Conservation (phyloP, 2,888 invertebrate genomes). For the Noctuana brunneofusca region DNA sequence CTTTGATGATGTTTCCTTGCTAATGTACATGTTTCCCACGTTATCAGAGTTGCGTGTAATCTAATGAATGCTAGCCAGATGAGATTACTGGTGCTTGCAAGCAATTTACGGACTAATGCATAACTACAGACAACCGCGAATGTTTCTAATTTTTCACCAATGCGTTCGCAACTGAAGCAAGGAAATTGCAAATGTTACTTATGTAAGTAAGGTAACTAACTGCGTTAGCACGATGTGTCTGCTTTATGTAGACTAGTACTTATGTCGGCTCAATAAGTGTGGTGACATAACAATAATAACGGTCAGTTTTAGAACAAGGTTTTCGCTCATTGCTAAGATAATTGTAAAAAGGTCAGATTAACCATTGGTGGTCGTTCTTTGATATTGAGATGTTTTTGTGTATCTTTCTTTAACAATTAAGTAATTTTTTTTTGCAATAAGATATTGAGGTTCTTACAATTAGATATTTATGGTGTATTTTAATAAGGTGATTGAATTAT, state of each 20-base stretch:
- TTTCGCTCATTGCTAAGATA: conserved; percentile 23
- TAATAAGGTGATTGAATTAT: no score
- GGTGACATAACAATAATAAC: conserved; percentile 23
- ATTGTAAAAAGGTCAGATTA: conserved; percentile 10
- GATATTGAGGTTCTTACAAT: not conserved
- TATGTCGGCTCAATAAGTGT: conserved; percentile 23
- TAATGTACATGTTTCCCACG: conserved; percentile 58
- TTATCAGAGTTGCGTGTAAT: conserved; percentile 55
- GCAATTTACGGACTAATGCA: conserved; percentile 73
- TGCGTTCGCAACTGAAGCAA: conserved; percentile 9
- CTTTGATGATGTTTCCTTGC: not conserved
- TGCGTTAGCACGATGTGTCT: not conserved
- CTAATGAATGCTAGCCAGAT: conserved; percentile 69
- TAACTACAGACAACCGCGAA: conserved; percentile 64
- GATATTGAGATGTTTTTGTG: not conserved
- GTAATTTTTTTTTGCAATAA: no score
- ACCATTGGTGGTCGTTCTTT: not conserved
- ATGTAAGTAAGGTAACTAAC: conserved; percentile 17
- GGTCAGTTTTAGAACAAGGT: conserved; percentile 23
- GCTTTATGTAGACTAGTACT: conserved; percentile 8
- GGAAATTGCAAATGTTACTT: conserved; percentile 26
- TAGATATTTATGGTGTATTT: not conserved
- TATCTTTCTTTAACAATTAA: not conserved
- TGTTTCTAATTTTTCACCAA: conserved; percentile 54
- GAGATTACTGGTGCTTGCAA: conserved; percentile 64